Conservation (phyloP, 2,113 vertebrate species). For the Chaenogobius annularis region DNA sequence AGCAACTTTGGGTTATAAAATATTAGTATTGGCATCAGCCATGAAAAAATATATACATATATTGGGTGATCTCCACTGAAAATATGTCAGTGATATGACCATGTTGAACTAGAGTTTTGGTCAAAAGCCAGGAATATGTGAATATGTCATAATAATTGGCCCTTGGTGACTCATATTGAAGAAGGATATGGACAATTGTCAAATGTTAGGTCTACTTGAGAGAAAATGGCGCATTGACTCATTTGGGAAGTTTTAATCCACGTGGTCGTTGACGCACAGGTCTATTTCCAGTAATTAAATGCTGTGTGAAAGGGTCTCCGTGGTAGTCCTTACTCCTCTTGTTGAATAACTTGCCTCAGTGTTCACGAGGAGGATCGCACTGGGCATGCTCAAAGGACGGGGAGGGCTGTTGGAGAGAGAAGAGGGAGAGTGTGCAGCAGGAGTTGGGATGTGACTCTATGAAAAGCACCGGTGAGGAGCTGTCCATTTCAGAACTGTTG, state of each 20-base stretch:
- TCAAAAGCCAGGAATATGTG: neutral
- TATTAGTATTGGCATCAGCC: too few species aligned
- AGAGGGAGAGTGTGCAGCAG: constrained; percentile 8
- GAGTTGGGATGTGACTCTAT: constrained; percentile 43
- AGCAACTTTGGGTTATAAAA: too few species aligned
- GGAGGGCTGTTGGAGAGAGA: constrained; percentile 22
- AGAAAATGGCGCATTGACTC: neutral
- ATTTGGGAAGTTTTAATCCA: neutral
- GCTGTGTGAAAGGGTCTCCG: neutral
- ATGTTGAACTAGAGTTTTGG: neutral
- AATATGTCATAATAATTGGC: neutral
- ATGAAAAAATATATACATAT: too few species aligned
- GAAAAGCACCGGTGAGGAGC: constrained; percentile 26
- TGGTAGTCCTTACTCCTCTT: neutral
- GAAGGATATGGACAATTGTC: neutral
- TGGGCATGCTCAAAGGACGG: constrained; percentile 60
- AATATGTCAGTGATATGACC: neutral
- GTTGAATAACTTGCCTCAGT: constrained; percentile 17
- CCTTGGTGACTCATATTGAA: neutral
- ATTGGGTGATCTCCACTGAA: too few species aligned
- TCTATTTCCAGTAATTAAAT: neutral
- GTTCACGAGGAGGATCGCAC: constrained; percentile 31
- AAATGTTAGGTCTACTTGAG: too few species aligned
- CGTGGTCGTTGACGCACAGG: neutral
- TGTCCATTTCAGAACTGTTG: constrained; percentile 38